Evolutionary conservation across 2,797 vertebrate genomes (phyloP).

Genomic region (Antrozous pallidus): DNA sequence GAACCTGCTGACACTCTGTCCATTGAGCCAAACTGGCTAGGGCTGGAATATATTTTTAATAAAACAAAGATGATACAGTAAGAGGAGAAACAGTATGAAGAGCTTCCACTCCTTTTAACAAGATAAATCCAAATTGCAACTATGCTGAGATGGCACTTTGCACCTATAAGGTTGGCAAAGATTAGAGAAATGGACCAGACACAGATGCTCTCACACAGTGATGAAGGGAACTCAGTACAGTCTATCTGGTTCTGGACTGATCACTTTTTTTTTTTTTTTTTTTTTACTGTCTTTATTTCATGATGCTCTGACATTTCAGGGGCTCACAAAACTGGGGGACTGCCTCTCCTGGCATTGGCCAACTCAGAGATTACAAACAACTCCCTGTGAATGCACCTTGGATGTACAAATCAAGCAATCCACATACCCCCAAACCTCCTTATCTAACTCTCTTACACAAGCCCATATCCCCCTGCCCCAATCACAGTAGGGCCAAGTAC

Average conservation of each 20-base stretch:
- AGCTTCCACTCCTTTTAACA: not conserved
- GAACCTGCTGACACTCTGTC: not conserved
- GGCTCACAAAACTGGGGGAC: not conserved
- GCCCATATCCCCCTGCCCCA: not conserved
- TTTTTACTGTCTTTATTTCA: not conserved
- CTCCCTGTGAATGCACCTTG: not conserved
- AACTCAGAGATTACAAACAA: not conserved
- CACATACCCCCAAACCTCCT: not conserved
- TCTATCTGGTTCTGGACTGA: rapidly evolving
- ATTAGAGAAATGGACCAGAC: rapidly evolving
- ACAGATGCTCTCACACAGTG: rapidly evolving
- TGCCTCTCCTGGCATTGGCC: not conserved
- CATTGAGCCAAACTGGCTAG: not conserved
- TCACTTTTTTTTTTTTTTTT: rapidly evolving
- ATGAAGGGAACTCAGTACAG: not conserved
- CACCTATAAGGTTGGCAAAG: rapidly evolving
- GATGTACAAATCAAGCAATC: not conserved
- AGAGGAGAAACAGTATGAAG: not conserved
- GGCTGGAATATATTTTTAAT: not conserved
- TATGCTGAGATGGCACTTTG: not conserved
- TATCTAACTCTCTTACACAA: not conserved
- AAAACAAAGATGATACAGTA: not conserved
- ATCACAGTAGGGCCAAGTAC: not conserved
- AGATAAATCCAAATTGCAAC: not conserved
- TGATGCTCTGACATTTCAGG: not conserved